Conservation (phyloP, 2,888 invertebrate species). For the Cancer borealis region DNA sequence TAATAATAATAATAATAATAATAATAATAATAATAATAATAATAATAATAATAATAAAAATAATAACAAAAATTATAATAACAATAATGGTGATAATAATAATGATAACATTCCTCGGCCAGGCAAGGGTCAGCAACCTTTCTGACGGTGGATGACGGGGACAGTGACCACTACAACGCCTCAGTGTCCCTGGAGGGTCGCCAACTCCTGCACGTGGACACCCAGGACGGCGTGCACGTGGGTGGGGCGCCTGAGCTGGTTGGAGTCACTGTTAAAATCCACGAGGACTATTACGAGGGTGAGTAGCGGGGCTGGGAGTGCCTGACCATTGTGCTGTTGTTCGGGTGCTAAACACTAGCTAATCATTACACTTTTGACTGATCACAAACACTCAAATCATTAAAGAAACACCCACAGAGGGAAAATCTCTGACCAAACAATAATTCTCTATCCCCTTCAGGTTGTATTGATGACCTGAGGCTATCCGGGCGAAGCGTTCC, state of each 20-base stretch:
- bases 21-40: not conserved
- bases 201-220: conserved; percentile 63
- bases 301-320: not conserved
- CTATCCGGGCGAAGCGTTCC: conserved; percentile 96
- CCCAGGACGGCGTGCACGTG: conserved; percentile 62
- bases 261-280: conserved; percentile 29
- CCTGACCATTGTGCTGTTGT: not conserved
- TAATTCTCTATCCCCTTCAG: conserved; percentile 79
- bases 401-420: not conserved
- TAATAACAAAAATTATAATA: not conserved
- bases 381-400: not conserved
- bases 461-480: conserved; percentile 90
- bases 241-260: conserved; percentile 63
- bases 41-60: not conserved
- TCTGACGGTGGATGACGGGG: conserved; percentile 68
- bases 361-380: not conserved
- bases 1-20: not conserved
- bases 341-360: not conserved
- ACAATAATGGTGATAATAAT: not conserved
- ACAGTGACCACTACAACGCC: conserved; percentile 70
- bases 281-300: conserved; percentile 64
- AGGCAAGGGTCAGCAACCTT: conserved; percentile 65
- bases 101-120: not conserved
- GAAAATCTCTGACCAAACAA: not conserved
- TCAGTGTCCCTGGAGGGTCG: conserved; percentile 61